These are phyloP conservation scores for Drosophila bifasciata DNA, from an alignment of 1,140 invertebrate genomes.

Conservation along the genomic window DNA sequence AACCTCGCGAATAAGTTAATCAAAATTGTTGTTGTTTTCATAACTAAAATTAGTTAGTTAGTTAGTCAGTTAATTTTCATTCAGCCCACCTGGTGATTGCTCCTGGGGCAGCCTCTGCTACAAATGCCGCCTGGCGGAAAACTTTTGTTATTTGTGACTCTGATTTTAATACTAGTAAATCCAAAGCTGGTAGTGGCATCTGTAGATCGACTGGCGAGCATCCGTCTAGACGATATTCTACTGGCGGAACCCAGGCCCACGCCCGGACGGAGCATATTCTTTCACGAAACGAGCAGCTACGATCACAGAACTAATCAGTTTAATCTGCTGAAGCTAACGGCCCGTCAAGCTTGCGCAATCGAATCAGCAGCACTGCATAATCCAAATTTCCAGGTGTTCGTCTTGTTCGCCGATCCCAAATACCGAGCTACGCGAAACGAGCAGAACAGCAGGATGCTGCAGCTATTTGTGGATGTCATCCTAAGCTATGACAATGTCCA, in stretches of 20 bases:
- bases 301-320: not conserved
- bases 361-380: slow-evolving; percentile 88
- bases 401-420: slow-evolving; percentile 85
- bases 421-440: slow-evolving; percentile 72
- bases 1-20: too few relatives aligned
- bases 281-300: slow-evolving; percentile 86
- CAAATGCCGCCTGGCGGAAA: too few relatives aligned
- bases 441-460: slow-evolving; percentile 39
- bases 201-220: too few relatives aligned
- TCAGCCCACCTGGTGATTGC: too few relatives aligned
- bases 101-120: too few relatives aligned
- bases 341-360: slow-evolving; percentile 88
- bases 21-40: too few relatives aligned
- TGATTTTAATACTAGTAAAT: too few relatives aligned
- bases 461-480: slow-evolving; percentile 80
- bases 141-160: too few relatives aligned
- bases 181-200: too few relatives aligned
- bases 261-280: slow-evolving; percentile 85
- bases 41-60: too few relatives aligned
- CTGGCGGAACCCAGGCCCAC: slow-evolving; percentile 56
- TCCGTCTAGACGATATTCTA: slow-evolving; percentile 43
- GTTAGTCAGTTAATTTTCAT: too few relatives aligned
- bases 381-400: slow-evolving; percentile 85
- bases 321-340: slow-evolving; percentile 74
- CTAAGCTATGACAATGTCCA: slow-evolving; percentile 86